Conservation (phyloP, 2,113 vertebrate genomes). For the Tringa solitaria region DNA sequence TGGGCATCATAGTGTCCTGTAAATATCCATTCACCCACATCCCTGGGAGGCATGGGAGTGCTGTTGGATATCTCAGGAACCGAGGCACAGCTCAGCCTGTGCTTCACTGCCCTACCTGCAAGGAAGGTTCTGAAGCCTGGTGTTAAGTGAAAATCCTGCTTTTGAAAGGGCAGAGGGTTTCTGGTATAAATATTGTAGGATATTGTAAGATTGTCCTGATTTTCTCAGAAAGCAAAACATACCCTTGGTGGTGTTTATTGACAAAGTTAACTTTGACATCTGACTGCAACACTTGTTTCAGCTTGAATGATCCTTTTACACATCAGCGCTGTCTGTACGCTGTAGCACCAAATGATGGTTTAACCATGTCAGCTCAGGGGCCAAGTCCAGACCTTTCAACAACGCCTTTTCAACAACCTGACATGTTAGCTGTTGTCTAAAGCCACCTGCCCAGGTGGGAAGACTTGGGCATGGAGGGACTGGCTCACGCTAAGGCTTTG, state of each 20-base stretch:
- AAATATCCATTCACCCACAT: neutral
- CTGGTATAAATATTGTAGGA: neutral
- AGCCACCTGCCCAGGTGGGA: neutral
- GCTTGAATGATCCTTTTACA: neutral
- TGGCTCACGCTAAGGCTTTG: neutral
- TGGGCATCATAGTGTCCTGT: neutral
- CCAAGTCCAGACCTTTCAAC: neutral
- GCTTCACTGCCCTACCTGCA: neutral
- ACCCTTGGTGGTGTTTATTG: neutral
- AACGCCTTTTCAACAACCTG: rapidly evolving
- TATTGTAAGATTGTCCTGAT: neutral
- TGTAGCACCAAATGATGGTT: neutral
- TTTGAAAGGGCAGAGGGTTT: neutral
- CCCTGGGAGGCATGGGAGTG: neutral
- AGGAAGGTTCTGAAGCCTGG: neutral
- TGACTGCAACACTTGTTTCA: neutral
- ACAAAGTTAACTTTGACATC: neutral
- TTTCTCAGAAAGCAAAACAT: neutral
- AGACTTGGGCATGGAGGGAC: neutral
- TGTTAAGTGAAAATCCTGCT: neutral
- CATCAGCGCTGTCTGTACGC: neutral
- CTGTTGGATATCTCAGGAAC: neutral
- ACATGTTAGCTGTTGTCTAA: neutral
- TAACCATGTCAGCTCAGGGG: neutral
- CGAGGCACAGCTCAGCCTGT: neutral